Evolutionary conservation across 64 coral and sea anemone genomes (phyloP), one percentile per base, ranked within the genome.

Genomic region (Actinia equina): DNA sequence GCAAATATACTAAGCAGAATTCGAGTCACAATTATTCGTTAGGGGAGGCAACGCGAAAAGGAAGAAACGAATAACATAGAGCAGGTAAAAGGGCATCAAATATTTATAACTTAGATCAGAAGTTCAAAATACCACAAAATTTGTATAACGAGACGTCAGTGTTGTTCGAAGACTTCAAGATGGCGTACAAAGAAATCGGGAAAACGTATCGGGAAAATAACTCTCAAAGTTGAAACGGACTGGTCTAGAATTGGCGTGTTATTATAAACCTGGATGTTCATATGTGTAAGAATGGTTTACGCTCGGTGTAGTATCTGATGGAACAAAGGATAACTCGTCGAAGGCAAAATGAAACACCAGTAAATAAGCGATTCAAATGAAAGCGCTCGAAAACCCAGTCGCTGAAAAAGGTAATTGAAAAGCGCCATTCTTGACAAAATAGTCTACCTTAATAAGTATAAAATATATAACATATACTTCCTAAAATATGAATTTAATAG

Each of bases 101-200:
- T 74, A 74, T 74, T 74, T 27, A 74, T 74, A 41, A 41, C 23
- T 74, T 74, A 74, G 69, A 74, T 74, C 69, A 74, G n/a, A 74
- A 74, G 69, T 74, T 74, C 69, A 74, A 74, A 74, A 74, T 14
- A 74, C 69, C 27, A 74, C 26, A 41, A 30, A 74, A 74, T n/a
- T 74, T 18, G 69, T 74, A 9, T 41, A 30, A 74, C 26, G 1
- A 74, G 69, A 41, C 23, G 20, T 2, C 55, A 57, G 55, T 57
- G 55, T 57, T 57, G 46, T 57, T 57, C 11, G 15, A 57, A 2
- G 55, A 74, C 69, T 74, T 74, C 69, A 74, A 74, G 23, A 74
- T 74, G 69, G 69, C 69, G 12, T 10, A n/a, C 69, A 9, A 12
- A 41, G 2, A 74, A n/a, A 74, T 41, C 69, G 69, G 69, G 10